Conservation (phyloP, 2,888 invertebrate genomes). For the Tyria jacobaeae region DNA sequence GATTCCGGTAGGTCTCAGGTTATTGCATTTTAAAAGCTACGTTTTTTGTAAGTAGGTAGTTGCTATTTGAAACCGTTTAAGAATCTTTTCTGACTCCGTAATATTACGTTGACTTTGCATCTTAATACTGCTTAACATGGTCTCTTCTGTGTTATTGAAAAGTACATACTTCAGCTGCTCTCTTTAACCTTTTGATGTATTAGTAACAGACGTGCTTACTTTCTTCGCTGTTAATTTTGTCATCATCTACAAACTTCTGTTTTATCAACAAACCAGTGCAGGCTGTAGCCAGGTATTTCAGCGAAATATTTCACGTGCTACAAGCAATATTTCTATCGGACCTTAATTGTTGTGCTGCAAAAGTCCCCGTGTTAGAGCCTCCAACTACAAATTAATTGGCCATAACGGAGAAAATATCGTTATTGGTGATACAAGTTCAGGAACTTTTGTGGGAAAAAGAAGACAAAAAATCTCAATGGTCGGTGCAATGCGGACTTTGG, state of each 20-base stretch:
- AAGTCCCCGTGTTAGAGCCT: slow-evolving; percentile 53
- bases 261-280: neutral
- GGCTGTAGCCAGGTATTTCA: slow-evolving; percentile 12
- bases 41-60: slow-evolving; percentile 47
- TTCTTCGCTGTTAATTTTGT: neutral
- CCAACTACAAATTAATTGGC: slow-evolving; percentile 72
- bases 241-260: neutral
- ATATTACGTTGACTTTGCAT: slow-evolving; percentile 1
- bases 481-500: slow-evolving; percentile 29
- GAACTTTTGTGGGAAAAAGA: slow-evolving; percentile 31
- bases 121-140: neutral
- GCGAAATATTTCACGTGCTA: slow-evolving; percentile 30
- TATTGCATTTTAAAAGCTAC: slow-evolving; percentile 68
- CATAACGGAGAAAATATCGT: slow-evolving; percentile 70
- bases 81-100: neutral
- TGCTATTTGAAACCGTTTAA: slow-evolving; percentile 25
- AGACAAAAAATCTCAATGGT: slow-evolving; percentile 36
- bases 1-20: slow-evolving; percentile 64
- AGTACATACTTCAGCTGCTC: neutral
- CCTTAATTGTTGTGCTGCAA: slow-evolving; percentile 48
- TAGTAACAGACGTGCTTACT: too few relatives aligned
- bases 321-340: slow-evolving; percentile 38
- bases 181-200: too few relatives aligned
- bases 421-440: slow-evolving; percentile 56
- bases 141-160: neutral